Evolutionary conservation across 1,140 invertebrate genomes (phyloP).

Genomic region (Eriocheir sinensis): DNA sequence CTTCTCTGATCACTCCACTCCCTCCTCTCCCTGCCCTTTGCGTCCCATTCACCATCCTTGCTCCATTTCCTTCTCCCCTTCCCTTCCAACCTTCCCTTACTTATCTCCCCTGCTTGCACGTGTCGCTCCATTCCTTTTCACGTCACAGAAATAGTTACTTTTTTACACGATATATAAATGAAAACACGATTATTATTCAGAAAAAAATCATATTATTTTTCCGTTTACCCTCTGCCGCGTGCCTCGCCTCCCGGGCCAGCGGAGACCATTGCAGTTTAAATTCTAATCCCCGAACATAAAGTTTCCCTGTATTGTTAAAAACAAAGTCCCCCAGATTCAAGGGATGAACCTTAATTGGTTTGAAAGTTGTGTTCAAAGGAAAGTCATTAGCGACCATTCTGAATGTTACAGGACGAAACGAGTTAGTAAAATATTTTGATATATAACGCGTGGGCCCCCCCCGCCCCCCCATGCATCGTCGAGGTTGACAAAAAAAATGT

Average conservation of each 20-base stretch:
- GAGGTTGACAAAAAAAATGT: no score
- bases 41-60: not conserved
- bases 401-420: not conserved
- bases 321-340: not conserved
- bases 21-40: not conserved
- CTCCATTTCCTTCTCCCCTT: not conserved
- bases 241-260: no score
- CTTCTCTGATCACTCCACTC: not conserved
- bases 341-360: not conserved
- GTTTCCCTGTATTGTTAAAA: not conserved
- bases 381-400: slow-evolving; percentile 16
- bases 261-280: not conserved
- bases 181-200: no score
- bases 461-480: no score
- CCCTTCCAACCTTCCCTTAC: not conserved
- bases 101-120: no score
- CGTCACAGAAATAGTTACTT: not conserved
- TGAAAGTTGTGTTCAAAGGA: slow-evolving; percentile 25
- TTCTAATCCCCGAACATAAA: not conserved
- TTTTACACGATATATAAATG: no score
- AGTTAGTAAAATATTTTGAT: not conserved
- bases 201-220: not conserved
- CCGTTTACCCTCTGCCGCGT: not conserved
- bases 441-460: no score
- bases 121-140: not conserved